These are phyloP conservation scores for Linepithema humile DNA, from an alignment of 1,140 invertebrate species.

Conservation along the genomic window DNA sequence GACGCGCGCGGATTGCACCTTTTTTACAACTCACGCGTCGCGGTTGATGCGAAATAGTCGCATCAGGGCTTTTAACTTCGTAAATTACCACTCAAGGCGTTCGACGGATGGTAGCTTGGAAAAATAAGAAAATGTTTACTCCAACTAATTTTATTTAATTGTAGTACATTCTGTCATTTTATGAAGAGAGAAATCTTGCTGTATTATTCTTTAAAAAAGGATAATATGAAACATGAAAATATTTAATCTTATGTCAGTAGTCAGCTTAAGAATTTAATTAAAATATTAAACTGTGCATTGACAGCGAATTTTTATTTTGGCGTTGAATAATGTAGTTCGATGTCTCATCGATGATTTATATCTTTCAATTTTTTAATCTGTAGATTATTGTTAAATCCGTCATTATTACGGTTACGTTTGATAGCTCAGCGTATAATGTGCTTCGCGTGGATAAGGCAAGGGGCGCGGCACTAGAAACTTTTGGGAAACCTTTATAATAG, in stretches of 20 bases:
- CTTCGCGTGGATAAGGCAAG: neutral
- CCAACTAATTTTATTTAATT: neutral
- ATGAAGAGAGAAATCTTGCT: neutral
- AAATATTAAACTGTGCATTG: neutral
- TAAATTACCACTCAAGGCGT: slow-evolving; percentile 17
- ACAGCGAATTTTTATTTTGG: neutral
- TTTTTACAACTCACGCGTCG: slow-evolving; percentile 45
- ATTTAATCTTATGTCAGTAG: neutral
- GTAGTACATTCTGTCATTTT: neutral
- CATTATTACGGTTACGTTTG: neutral
- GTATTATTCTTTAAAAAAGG: neutral
- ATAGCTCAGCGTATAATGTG: slow-evolving; percentile 8
- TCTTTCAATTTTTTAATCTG: neutral
- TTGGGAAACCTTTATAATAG: slow-evolving; percentile 70
- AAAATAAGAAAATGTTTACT: neutral
- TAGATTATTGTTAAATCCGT: neutral
- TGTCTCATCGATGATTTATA: neutral
- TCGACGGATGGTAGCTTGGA: slow-evolving; percentile 2
- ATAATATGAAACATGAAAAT: neutral
- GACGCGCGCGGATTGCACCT: slow-evolving; percentile 49
- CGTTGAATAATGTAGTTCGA: neutral
- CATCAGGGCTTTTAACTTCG: slow-evolving; percentile 32
- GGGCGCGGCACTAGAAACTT: slow-evolving; percentile 53
- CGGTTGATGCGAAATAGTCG: slow-evolving; percentile 42
- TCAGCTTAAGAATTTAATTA: neutral